A percentile compares a stretch with the other conserved stretches of the same genome.
Evolutionary conservation across 1,140 invertebrate species (phyloP).

Genomic region (Polypedilum pembai): DNA sequence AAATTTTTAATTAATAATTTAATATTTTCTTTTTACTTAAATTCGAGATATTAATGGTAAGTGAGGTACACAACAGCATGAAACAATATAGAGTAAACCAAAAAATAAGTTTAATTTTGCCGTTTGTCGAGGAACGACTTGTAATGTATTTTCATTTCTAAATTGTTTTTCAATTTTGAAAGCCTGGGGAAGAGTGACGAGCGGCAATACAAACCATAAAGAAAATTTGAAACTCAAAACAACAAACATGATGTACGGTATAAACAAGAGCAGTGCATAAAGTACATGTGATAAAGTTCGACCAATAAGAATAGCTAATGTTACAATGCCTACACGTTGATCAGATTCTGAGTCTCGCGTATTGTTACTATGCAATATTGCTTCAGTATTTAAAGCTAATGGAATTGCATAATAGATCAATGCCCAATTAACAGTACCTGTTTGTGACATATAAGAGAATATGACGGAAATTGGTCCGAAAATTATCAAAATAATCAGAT

Average conservation of each 20-base stretch:
- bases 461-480: constrained; percentile 93
- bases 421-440: constrained; percentile 73
- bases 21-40: neutral
- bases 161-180: constrained; percentile 88
- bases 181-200: constrained; percentile 76
- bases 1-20: too few species aligned
- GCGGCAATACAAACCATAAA: constrained; percentile 78
- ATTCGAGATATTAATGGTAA: constrained; percentile 42
- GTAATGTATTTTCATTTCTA: constrained; percentile 65
- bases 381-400: constrained; percentile 87
- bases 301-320: constrained; percentile 87
- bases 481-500: constrained; percentile 82
- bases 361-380: constrained; percentile 91
- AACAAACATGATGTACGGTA: constrained; percentile 83
- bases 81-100: constrained; percentile 79
- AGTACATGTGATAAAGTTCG: constrained; percentile 82
- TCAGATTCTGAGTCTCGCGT: constrained; percentile 83
- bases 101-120: constrained; percentile 86
- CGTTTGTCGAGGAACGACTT: constrained; percentile 75
- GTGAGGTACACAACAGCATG: constrained; percentile 56
- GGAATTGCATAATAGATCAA: constrained; percentile 90
- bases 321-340: constrained; percentile 78
- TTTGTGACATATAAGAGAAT: constrained; percentile 88
- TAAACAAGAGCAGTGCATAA: constrained; percentile 83
- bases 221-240: constrained; percentile 76